Evolutionary conservation across 2,113 vertebrate genomes (phyloP), one percentile per base, ranked within the genome.

Genomic region (Dasyprocta punctata): DNA sequence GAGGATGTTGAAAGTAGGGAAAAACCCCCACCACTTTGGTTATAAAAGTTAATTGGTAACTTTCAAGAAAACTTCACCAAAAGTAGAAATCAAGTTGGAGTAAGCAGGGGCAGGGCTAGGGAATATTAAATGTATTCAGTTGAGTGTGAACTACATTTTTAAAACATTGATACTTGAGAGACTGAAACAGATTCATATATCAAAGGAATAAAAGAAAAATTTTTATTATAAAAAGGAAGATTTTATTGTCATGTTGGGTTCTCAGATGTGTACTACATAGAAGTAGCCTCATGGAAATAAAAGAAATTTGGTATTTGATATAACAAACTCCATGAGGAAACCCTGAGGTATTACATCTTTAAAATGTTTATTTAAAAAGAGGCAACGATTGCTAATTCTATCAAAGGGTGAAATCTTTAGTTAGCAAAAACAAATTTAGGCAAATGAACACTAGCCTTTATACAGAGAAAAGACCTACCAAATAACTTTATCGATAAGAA

Each of bases 121-220:
- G 16, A 54, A 80, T 30, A 24, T 92, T 52, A 63, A 84, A 81
- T 85, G 58, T 90, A 75, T 77, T 84, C 36, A 94, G 9, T 4
- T 63, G 38, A 87, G 14, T 61, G 38, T 92, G 49, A 97, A 84
- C 17, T 69, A 87, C 22, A 2, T 58, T 95, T 93, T 91, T 4
- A 82, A 93, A 60, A 63, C 7, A n/a, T n/a, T 24, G 71, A 69
- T 26, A 69, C 28, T 92, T 84, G n/a, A 81, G 65, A 24, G 24
- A 92, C 58, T 30, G 28, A 96, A 95, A 90, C 22, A 96, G 61
- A 87, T 69, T 63, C 20, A 69, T 11, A 83, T 44, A 38, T 94
- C 41, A 81, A 58, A 97, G 60, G 84, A 84, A 54, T 47, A 93
- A 16, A 86, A 13, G 3, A 73, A 86, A 75, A 4, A 13, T 54